A percentile compares a stretch with the other conserved stretches of the same genome.
Conservation (phyloP, 2,888 invertebrate species). For the Trachelus stipa region DNA sequence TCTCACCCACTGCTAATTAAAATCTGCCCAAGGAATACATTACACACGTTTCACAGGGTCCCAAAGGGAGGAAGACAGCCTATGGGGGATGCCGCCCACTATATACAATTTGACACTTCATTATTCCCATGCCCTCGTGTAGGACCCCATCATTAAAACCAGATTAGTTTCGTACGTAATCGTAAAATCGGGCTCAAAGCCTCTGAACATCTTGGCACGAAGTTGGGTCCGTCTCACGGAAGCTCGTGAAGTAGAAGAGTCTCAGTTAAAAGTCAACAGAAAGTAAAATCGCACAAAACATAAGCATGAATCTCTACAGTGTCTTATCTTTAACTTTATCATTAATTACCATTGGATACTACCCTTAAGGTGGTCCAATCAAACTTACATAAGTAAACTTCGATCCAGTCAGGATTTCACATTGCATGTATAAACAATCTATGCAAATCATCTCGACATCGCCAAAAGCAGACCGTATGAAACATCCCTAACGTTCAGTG, state of each 20-base stretch:
- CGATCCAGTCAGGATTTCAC: not conserved
- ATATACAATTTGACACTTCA: conserved; percentile 65
- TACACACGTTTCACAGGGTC: conserved; percentile 21
- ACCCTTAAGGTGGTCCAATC: not conserved
- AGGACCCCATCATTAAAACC: conserved; percentile 65
- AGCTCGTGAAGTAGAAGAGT: not conserved
- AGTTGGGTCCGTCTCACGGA: not conserved
- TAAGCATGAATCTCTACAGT: not conserved
- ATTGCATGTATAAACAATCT: not conserved
- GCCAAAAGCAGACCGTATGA: conserved; percentile 29
- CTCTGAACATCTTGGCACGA: not conserved
- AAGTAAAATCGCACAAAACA: not conserved
- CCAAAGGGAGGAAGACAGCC: not conserved
- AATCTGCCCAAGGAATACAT: conserved; percentile 56
- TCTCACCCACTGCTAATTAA: conserved; percentile 59
- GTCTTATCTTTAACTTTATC: not conserved
- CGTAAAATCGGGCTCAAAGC: conserved; percentile 32
- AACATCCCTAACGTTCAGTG: conserved; percentile 58
- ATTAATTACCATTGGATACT: not conserved
- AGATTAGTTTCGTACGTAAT: conserved; percentile 60
- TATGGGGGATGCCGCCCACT: conserved; percentile 55
- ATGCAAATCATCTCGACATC: conserved; percentile 2
- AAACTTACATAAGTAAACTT: not conserved
- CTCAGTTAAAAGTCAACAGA: not conserved
- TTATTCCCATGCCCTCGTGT: conserved; percentile 54